A percentile compares a stretch with the other conserved stretches of the same genome.
Conservation (phyloP, 2,888 invertebrate species). For the Meliscaeva auricollis region DNA sequence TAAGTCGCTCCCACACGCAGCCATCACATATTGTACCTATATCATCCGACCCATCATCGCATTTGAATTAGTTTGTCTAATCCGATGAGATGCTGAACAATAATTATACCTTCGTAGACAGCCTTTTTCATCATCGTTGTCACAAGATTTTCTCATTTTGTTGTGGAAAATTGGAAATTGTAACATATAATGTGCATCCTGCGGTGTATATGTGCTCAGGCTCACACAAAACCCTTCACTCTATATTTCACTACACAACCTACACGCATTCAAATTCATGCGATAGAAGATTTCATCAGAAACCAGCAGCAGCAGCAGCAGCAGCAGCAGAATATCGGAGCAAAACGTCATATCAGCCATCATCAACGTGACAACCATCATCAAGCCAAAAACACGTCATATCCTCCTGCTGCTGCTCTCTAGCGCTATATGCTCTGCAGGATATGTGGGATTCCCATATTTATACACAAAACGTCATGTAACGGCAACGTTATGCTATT, state of each 20-base stretch:
- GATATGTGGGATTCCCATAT: slow-evolving; percentile 1
- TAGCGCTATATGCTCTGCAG: too few relatives aligned
- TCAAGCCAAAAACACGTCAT: slow-evolving; percentile 24
- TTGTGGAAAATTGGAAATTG: slow-evolving; percentile 62
- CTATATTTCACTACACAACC: neutral
- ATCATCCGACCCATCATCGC: neutral
- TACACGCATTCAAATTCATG: neutral
- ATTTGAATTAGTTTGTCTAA: slow-evolving; percentile 24
- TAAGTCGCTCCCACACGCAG: neutral
- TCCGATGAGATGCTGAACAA: slow-evolving; percentile 22
- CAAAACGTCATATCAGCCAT: neutral
- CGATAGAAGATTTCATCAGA: slow-evolving; percentile 56
- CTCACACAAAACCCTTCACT: neutral
- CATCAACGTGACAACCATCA: slow-evolving; percentile 37
- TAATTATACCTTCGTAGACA: neutral
- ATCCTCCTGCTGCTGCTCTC: too few relatives aligned
- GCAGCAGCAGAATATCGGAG: too few relatives aligned
- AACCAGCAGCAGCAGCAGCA: slow-evolving; percentile 20
- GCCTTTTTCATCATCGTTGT: neutral
- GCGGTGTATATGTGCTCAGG: slow-evolving; percentile 46
- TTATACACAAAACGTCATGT: slow-evolving; percentile 15
- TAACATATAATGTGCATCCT: slow-evolving; percentile 61
- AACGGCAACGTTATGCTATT: slow-evolving; percentile 21
- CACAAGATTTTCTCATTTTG: slow-evolving; percentile 37
- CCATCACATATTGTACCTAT: neutral